A percentile compares a stretch with the other conserved stretches of the same genome.
phyloP scores from a whole-genome alignment of 2,888 invertebrate species.

The Cataglyphis livida region DNA sequence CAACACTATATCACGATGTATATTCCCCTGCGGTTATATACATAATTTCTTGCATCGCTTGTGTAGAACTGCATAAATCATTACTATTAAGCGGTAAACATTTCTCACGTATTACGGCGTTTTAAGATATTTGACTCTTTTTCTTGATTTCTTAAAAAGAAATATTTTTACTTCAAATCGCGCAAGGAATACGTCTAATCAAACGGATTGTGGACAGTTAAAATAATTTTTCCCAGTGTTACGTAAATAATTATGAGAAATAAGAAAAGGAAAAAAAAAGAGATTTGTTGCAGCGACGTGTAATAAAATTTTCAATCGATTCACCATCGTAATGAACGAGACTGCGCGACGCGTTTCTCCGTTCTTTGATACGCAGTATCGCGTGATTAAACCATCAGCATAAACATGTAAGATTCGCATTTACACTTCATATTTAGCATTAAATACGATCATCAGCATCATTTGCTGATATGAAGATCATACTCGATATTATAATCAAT shows the following conservation, averaged over 20 bases:
- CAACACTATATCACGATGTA: background rate
- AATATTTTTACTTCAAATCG: slow-evolving; percentile 19
- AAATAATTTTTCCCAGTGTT: slow-evolving; percentile 13
- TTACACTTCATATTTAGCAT: background rate
- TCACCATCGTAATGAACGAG: background rate
- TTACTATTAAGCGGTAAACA: slow-evolving; percentile 20
- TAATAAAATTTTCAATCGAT: slow-evolving; percentile 5
- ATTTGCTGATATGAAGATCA: background rate
- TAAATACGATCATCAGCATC: background rate
- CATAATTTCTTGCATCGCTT: slow-evolving; percentile 5
- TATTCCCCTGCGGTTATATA: slow-evolving; percentile 8
- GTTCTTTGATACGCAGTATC: slow-evolving; percentile 43
- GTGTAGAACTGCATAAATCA: slow-evolving; percentile 5
- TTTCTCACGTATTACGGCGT: background rate
- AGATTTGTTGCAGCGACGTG: background rate
- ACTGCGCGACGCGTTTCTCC: slow-evolving; percentile 18
- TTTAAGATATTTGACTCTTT: slow-evolving; percentile 4
- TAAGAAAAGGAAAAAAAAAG: background rate
- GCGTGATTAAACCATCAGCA: background rate
- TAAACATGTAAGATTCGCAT: background rate
- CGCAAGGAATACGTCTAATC: background rate
- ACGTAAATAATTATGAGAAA: background rate
- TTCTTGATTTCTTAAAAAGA: slow-evolving; percentile 6
- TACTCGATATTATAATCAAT: background rate
- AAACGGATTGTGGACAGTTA: background rate